phyloP scores from a whole-genome alignment of 1,140 invertebrate genomes.

The Drosophila punjabiensis region DNA sequence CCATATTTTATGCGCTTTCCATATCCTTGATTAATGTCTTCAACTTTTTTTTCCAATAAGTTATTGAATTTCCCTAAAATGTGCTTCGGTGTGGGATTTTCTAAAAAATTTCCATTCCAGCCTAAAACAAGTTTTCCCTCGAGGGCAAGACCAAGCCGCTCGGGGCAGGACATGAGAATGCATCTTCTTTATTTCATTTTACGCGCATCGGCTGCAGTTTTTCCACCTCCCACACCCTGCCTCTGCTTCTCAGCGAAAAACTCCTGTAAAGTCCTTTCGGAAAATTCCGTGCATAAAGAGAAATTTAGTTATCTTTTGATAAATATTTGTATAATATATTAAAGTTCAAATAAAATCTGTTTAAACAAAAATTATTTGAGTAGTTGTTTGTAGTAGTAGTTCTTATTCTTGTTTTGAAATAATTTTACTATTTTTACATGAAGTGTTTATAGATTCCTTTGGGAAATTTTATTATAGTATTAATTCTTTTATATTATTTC shows the following conservation, averaged over 20 bases:
- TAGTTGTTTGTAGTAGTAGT: too few relatives aligned
- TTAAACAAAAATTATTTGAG: background rate
- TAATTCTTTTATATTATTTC: background rate
- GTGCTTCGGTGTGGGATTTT: background rate
- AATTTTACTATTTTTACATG: background rate
- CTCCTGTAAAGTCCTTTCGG: constrained; percentile 28
- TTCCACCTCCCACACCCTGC: background rate
- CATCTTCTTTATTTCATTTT: constrained; percentile 59
- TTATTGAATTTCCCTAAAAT: constrained; percentile 2
- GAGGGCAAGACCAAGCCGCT: background rate
- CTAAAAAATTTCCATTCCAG: constrained; percentile 21
- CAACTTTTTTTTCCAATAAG: background rate
- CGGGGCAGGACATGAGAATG: constrained; percentile 37
- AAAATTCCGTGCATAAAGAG: constrained; percentile 41
- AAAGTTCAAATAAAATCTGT: background rate
- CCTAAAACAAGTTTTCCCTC: constrained; percentile 30
- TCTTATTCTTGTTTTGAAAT: background rate
- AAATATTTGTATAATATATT: background rate
- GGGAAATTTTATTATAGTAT: background rate
- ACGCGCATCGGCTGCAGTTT: constrained; percentile 26
- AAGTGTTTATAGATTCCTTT: background rate
- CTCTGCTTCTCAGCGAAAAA: constrained; percentile 1
- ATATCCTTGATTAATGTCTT: constrained; percentile 9
- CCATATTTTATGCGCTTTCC: background rate
- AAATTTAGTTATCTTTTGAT: background rate